Evolutionary conservation across 2,888 invertebrate genomes (phyloP).

Genomic region (Ramazzottius varieornatus): DNA sequence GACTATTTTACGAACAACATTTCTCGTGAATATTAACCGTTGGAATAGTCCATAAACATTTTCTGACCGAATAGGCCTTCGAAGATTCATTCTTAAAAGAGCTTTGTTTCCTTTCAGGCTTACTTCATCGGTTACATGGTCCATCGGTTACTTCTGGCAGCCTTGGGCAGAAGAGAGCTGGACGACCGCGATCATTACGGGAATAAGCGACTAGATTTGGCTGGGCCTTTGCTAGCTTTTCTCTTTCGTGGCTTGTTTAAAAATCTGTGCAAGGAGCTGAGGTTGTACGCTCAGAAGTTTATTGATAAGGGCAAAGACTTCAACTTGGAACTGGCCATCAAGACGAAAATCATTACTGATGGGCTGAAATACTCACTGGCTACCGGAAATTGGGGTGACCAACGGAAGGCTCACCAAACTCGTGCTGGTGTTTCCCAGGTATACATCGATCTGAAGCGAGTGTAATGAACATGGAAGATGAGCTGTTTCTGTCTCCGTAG

Average conservation of each 20-base stretch:
- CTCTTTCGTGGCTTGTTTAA: slow-evolving; percentile 86
- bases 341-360: slow-evolving; percentile 90
- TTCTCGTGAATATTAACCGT: too few species aligned
- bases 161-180: slow-evolving; percentile 66
- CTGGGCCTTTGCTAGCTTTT: slow-evolving; percentile 84
- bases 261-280: slow-evolving; percentile 81
- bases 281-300: slow-evolving; percentile 95
- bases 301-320: slow-evolving; percentile 97
- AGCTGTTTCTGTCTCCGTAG: slow-evolving; percentile 15
- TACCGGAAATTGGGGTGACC: slow-evolving; percentile 99
- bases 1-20: too few species aligned
- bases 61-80: too few species aligned
- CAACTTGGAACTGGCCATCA: slow-evolving; percentile 78
- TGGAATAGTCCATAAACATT: too few species aligned
- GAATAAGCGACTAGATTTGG: slow-evolving; percentile 86
- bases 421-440: slow-evolving; percentile 78
- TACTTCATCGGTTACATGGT: slow-evolving; percentile 99
- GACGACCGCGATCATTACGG: slow-evolving; percentile 99
- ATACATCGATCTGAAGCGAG: too few species aligned
- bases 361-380: slow-evolving; percentile 89
- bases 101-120: too few species aligned
- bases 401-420: slow-evolving; percentile 97
- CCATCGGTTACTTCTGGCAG: slow-evolving; percentile 69
- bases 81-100: too few species aligned
- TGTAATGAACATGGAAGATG: background rate